These are phyloP conservation scores for Graphium colonna DNA, from an alignment of 2,888 invertebrate genomes.

Conservation along the genomic window DNA sequence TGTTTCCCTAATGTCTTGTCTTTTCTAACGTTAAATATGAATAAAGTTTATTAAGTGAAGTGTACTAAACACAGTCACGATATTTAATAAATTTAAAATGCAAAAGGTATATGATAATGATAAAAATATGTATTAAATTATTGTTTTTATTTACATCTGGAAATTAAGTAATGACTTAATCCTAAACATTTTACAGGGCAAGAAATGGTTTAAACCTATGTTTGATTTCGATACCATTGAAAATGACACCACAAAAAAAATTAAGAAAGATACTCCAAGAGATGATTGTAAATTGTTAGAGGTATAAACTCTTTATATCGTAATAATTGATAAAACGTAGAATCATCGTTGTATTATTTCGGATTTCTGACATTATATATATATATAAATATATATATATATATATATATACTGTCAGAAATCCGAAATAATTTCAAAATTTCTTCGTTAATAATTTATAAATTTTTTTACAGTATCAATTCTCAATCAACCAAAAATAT, in stretches of 20 bases:
- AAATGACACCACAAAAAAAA: conserved; percentile 39
- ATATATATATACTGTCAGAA: neutral
- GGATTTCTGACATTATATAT: neutral
- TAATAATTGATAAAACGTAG: no score
- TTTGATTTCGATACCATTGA: conserved; percentile 54
- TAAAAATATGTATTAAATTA: neutral
- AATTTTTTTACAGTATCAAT: no score
- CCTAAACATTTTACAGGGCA: conserved; percentile 39
- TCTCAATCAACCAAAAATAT: no score
- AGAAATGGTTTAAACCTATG: conserved; percentile 65
- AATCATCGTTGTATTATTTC: no score
- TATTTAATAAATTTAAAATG: conserved; percentile 16
- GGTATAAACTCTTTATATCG: no score
- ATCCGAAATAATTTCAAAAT: no score
- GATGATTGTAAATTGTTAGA: conserved; percentile 19
- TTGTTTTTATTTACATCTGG: neutral
- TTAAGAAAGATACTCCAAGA: conserved; percentile 30
- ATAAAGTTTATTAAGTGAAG: no score
- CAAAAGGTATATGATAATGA: conserved; percentile 2
- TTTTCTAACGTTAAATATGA: no score
- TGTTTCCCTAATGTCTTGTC: no score
- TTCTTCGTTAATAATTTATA: no score
- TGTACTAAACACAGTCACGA: no score
- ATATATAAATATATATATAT: neutral
- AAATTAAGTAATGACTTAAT: neutral